Evolutionary conservation across 2,888 invertebrate species (phyloP), one percentile per base, ranked within the genome.

Genomic region (Apodemia zela): DNA sequence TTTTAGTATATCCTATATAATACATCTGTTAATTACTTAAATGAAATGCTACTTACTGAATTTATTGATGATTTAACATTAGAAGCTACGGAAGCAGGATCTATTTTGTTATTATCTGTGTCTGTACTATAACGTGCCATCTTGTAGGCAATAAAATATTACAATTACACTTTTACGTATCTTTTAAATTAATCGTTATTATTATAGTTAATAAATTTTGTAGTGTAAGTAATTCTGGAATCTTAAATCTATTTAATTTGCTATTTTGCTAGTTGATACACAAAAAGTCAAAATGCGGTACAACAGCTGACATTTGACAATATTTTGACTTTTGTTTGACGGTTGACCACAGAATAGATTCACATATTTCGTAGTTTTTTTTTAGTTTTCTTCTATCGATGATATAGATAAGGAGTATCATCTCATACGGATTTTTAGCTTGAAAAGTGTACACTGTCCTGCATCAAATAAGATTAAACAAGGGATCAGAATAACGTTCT

Each of bases 21-120:
- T 1, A 25, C 25, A n/a, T 25, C 7, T 35, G 35, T 35, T 35
- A 8, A 35, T 35, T 35, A 35, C 35, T 7, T 2, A 35, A 10
- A 35, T 35, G 35, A 58, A 38, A 45, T 0, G 8, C 17, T 0
- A 77, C 75, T 65, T 71, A 87, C 88, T 65, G 83, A 81, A 78
- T 87, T 87, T 35, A 88, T 71, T 25, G 79, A 75, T 67, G 74
- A 81, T 66, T 87, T 84, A 49, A 87, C 76, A 66, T 85, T 84
- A 6, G 81, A 74, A n/a, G 80, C 75, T 17, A 87, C 80, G 42
- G 84, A 79, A 10, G 85, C 73, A 6, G 87, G 86, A 63, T 87
- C 84, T 68, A 86, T 85, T 65, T 79, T 85, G 62, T 79, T 80
- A 45, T 82, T 82, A 58, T 81, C 78, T 18, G 47, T 66, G 63